Evolutionary conservation across 2,888 invertebrate genomes (phyloP).

Genomic region (Sarcophaga carnaria): DNA sequence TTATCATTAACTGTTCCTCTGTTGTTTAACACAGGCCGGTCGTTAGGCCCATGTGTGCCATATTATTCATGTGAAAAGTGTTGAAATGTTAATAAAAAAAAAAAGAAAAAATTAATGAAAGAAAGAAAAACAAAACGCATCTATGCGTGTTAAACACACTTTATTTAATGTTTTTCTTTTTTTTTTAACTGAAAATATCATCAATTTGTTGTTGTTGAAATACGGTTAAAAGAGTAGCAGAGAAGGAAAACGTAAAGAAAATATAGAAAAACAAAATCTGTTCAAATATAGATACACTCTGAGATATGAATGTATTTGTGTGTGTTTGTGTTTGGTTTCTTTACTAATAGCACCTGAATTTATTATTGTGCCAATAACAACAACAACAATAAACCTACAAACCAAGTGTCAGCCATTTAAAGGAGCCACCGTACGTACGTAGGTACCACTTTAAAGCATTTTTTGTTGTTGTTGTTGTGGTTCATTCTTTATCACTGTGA

Average conservation of each 20-base stretch:
- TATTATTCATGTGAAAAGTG: not conserved
- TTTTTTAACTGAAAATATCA: slow-evolving; percentile 40
- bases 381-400: not conserved
- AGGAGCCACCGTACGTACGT: not conserved
- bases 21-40: slow-evolving; percentile 49
- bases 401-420: slow-evolving; percentile 13
- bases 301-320: not conserved
- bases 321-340: not conserved
- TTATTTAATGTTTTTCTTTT: slow-evolving; percentile 40
- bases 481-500: slow-evolving; percentile 74
- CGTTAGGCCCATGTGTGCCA: not conserved
- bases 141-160: slow-evolving; percentile 65
- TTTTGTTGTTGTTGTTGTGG: not conserved
- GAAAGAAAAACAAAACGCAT: slow-evolving; percentile 55
- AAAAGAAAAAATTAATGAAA: too few species aligned
- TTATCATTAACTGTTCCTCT: slow-evolving; percentile 68
- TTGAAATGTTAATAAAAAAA: not conserved
- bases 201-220: slow-evolving; percentile 44
- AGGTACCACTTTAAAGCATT: slow-evolving; percentile 10
- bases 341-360: slow-evolving; percentile 60
- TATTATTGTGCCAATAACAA: not conserved
- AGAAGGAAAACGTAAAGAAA: not conserved
- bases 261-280: not conserved
- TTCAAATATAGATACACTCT: slow-evolving; percentile 23
- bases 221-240: slow-evolving; percentile 16